Conservation (phyloP, 2,888 invertebrate species). For the Himalopsyche japonica region DNA sequence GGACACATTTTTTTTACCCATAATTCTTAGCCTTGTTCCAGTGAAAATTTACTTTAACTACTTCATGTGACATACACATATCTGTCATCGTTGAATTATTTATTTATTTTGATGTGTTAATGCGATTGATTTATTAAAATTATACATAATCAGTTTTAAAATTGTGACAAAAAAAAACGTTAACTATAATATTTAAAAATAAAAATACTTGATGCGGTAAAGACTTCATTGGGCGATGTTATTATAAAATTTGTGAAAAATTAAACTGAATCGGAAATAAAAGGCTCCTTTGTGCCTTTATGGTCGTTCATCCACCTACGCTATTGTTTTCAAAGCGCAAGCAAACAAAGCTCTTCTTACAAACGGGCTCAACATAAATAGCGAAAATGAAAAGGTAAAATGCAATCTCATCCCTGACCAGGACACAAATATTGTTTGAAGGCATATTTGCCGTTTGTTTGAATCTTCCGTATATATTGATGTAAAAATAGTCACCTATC, state of each 20-base stretch:
- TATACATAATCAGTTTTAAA: no score
- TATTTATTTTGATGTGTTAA: no score
- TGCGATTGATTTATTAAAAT: no score
- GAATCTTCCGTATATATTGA: background rate
- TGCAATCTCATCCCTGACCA: background rate
- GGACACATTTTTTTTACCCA: no score
- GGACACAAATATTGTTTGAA: background rate
- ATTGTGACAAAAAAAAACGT: no score
- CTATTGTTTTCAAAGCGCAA: background rate
- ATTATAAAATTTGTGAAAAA: background rate
- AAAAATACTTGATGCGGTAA: no score
- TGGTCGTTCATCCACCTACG: background rate
- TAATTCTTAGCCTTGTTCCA: no score
- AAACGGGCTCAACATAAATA: background rate
- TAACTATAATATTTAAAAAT: no score
- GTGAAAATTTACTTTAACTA: no score
- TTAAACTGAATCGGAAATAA: background rate
- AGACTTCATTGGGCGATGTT: background rate
- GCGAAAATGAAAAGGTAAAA: background rate
- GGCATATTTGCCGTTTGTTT: background rate
- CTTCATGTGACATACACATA: no score
- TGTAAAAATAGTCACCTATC: no score
- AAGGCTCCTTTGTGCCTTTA: background rate
- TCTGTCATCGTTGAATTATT: no score
- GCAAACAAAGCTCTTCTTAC: background rate